Evolutionary conservation across 2,113 vertebrate species (phyloP).

Genomic region (Phasianus colchicus): DNA sequence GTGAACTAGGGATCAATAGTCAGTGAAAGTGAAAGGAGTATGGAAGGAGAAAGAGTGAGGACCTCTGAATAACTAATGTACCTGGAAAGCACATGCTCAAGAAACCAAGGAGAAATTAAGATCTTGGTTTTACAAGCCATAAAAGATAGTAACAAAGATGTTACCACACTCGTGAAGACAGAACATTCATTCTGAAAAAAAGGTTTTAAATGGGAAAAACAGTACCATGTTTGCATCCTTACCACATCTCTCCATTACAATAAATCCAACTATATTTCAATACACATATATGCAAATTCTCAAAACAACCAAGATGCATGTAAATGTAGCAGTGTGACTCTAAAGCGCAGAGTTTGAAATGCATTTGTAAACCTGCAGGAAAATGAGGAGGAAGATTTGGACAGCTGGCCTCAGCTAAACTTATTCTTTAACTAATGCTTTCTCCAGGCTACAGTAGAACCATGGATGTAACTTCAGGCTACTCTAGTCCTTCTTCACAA

Average conservation of each 20-base stretch:
- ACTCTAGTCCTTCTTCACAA: background rate
- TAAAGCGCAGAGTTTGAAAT: background rate
- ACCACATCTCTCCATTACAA: background rate
- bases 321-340: background rate
- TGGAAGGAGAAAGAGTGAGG: background rate
- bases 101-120: background rate
- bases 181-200: background rate
- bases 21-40: background rate
- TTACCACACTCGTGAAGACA: background rate
- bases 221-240: background rate
- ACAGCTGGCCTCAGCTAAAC: slow-evolving; percentile 8
- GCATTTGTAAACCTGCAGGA: background rate
- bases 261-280: background rate
- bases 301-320: background rate
- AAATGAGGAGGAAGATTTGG: background rate
- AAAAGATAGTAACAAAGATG: background rate
- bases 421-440: background rate
- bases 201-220: background rate
- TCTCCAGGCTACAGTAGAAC: background rate
- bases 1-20: background rate
- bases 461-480: background rate
- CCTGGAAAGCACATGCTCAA: background rate
- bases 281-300: background rate
- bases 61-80: background rate
- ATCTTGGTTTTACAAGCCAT: background rate